phyloP scores from a whole-genome alignment of 2,113 vertebrate genomes.

The Lepus americanus region DNA sequence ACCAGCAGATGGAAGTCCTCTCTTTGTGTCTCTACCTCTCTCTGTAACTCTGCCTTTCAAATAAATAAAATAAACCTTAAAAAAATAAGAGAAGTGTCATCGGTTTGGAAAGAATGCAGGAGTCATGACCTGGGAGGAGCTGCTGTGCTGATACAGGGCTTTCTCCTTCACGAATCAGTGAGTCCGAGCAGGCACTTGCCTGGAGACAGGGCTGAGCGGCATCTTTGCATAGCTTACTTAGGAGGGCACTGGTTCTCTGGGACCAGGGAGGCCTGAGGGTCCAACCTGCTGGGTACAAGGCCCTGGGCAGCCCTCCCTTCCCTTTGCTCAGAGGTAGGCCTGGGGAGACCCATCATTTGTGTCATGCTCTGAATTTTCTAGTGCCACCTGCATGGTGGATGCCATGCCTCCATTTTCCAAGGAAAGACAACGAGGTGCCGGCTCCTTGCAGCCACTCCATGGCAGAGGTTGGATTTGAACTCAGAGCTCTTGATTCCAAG shows the following conservation, averaged over 20 bases:
- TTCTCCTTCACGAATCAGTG: conserved; percentile 71
- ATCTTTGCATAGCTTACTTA: conserved; percentile 32
- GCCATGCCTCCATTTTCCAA: fast-evolving
- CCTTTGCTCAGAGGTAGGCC: neutral
- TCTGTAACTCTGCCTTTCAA: too few species aligned
- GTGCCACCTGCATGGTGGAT: neutral
- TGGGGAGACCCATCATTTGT: neutral
- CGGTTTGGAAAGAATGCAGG: conserved; percentile 83
- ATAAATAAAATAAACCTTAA: too few species aligned
- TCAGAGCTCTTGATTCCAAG: neutral
- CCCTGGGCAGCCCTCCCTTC: neutral
- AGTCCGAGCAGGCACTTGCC: conserved; percentile 71
- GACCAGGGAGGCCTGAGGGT: fast-evolving
- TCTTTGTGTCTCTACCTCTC: too few species aligned
- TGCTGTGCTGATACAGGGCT: conserved; percentile 78
- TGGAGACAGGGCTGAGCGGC: conserved; percentile 74
- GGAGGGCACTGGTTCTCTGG: neutral
- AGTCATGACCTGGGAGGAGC: conserved; percentile 78
- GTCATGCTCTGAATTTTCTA: neutral
- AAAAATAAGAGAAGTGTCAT: too few species aligned
- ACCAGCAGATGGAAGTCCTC: too few species aligned
- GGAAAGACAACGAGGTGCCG: neutral
- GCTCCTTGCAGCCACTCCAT: too few species aligned
- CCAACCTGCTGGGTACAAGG: neutral
- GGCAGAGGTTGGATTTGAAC: neutral